A percentile compares a stretch with the other conserved stretches of the same genome.
Evolutionary conservation across 2,888 invertebrate species (phyloP).

Genomic region (Litoditis marina): DNA sequence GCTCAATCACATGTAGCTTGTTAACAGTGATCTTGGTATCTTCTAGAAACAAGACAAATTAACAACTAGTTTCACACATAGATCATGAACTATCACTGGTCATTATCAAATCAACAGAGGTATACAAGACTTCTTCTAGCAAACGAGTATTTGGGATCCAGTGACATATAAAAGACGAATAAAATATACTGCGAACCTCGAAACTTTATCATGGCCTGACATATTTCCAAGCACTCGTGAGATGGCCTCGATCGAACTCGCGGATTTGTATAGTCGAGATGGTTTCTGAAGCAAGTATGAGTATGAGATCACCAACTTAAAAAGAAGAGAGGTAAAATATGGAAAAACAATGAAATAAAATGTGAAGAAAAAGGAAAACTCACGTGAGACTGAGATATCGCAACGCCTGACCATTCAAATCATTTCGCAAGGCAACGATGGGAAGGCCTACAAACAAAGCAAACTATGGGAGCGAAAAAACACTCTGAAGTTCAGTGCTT

Average conservation of each 20-base stretch:
- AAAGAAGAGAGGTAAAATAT: neutral
- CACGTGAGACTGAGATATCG: constrained; percentile 30
- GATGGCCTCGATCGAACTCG: neutral
- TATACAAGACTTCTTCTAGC: too few relatives aligned
- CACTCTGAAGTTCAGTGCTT: too few relatives aligned
- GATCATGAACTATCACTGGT: too few relatives aligned
- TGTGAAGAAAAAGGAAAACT: neutral
- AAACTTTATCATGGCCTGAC: neutral
- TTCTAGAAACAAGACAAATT: constrained; percentile 9
- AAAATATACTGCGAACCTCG: neutral
- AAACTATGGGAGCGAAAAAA: too few relatives aligned
- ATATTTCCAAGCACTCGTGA: neutral
- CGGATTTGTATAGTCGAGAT: neutral
- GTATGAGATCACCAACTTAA: too few relatives aligned
- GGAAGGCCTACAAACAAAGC: too few relatives aligned
- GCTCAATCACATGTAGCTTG: constrained; percentile 10
- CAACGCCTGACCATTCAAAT: constrained; percentile 29
- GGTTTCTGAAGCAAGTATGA: neutral
- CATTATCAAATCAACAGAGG: too few relatives aligned
- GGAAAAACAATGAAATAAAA: neutral
- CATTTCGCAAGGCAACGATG: constrained; percentile 33
- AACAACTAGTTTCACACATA: too few relatives aligned
- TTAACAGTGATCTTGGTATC: neutral
- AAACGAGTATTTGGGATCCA: too few relatives aligned
- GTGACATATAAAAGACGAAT: neutral